Evolutionary conservation across 2,797 vertebrate species (phyloP).

Genomic region (Platyrinchus mystaceus): DNA sequence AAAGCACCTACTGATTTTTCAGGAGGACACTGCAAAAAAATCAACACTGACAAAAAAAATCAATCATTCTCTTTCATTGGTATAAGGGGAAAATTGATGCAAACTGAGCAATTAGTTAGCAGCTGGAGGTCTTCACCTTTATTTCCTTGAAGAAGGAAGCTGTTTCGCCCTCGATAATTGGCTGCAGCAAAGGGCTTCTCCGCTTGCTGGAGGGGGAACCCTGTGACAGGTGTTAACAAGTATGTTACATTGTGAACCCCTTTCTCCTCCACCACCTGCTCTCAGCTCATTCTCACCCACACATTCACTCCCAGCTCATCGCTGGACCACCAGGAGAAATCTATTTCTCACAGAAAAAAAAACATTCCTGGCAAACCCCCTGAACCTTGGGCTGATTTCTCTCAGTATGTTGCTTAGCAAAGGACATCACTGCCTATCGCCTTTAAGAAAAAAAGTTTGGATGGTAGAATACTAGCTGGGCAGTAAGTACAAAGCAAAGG

Average conservation of each 20-base stretch:
- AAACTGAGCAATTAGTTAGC: conserved; percentile 72
- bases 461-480: not conserved
- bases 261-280: conserved; percentile 48
- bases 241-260: conserved; percentile 70
- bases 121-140: conserved; percentile 90
- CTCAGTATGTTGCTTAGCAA: not conserved
- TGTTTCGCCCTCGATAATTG: conserved; percentile 98
- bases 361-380: not conserved
- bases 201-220: conserved; percentile 99
- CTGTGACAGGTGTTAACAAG: conserved; percentile 89
- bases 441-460: not conserved
- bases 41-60: conserved; percentile 27
- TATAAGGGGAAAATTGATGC: conserved; percentile 37
- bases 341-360: not conserved
- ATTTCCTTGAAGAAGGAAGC: conserved; percentile 98
- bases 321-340: not conserved
- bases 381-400: not conserved
- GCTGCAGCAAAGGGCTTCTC: conserved; percentile 97
- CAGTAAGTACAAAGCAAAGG: not conserved
- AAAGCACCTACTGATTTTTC: conserved; percentile 66
- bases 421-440: not conserved
- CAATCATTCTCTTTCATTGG: conserved; percentile 35
- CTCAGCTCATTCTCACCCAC: conserved; percentile 45
- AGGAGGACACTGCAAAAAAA: conserved; percentile 52
- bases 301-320: not conserved